A percentile compares a stretch with the other conserved stretches of the same genome.
These are phyloP conservation scores for Bucorvus abyssinicus DNA, from an alignment of 2,797 vertebrate species.

Conservation along the genomic window DNA sequence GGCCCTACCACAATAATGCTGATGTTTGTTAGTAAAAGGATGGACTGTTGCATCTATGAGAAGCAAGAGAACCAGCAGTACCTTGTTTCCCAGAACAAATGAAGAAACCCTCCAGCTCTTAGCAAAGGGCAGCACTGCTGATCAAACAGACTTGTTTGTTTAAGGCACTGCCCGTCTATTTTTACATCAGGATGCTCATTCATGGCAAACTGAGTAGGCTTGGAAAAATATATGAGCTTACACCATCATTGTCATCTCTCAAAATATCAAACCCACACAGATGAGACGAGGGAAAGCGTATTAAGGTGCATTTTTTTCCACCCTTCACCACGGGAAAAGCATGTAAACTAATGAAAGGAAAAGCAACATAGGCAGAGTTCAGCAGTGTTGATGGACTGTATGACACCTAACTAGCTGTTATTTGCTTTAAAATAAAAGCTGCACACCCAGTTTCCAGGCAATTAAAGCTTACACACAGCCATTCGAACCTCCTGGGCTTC, in stretches of 20 bases:
- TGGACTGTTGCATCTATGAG: background rate
- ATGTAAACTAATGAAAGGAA: background rate
- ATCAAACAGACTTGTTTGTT: slow-evolving; percentile 51
- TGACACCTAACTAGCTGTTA: background rate
- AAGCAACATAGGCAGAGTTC: background rate
- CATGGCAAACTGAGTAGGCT: background rate
- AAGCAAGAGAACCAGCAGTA: background rate
- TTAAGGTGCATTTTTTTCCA: background rate
- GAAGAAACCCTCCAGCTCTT: background rate
- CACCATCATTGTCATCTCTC: background rate
- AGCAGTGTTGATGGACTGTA: background rate
- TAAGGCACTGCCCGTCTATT: slow-evolving; percentile 11
- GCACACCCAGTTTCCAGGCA: background rate
- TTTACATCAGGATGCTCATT: background rate
- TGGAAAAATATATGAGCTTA: background rate
- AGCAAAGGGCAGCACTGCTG: slow-evolving; percentile 21
- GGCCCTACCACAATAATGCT: background rate
- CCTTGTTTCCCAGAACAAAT: background rate
- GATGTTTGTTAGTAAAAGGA: background rate
- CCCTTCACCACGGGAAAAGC: background rate
- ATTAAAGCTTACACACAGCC: background rate
- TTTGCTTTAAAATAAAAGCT: background rate
- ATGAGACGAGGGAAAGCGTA: background rate
- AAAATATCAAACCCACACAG: background rate
- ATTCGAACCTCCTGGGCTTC: background rate